Conservation (phyloP, 2,888 invertebrate genomes). For the Nomada ruficornis region DNA sequence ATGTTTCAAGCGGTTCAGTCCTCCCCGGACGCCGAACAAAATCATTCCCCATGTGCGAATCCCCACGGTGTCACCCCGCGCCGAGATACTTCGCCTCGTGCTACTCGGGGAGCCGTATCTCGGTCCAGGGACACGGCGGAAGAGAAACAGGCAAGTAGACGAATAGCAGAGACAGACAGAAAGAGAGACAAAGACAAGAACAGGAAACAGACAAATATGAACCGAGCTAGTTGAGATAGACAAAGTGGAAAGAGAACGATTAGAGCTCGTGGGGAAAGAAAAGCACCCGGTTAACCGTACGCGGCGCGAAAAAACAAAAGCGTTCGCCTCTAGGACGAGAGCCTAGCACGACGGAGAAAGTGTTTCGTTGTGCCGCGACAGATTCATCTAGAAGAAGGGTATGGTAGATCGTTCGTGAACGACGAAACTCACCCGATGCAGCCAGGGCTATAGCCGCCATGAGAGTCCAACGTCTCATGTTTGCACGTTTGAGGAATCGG, state of each 20-base stretch:
- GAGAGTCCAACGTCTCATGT: conserved; percentile 83
- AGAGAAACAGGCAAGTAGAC: conserved; percentile 9
- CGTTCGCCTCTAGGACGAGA: conserved; percentile 51
- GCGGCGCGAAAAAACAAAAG: conserved; percentile 35
- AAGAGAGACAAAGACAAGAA: conserved; percentile 9
- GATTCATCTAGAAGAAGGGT: conserved; percentile 5
- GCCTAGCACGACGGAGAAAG: conserved; percentile 29
- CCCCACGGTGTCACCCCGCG: conserved; percentile 3
- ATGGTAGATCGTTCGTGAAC: background rate
- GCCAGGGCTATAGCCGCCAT: conserved; percentile 84
- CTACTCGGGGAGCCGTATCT: background rate
- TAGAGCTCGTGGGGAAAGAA: background rate
- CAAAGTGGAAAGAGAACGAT: background rate
- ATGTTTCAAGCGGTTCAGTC: conserved; percentile 1
- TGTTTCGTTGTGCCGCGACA: background rate
- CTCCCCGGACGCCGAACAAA: background rate
- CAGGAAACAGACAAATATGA: conserved; percentile 30
- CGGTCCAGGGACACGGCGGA: conserved; percentile 16
- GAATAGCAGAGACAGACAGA: conserved; percentile 27
- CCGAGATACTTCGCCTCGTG: conserved; percentile 33
- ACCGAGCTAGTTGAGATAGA: conserved; percentile 6
- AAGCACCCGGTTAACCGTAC: conserved; percentile 37
- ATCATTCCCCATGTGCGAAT: conserved; percentile 21
- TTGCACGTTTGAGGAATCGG: conserved; percentile 68
- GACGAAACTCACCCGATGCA: conserved; percentile 81